These are phyloP conservation scores for Lomographa bimaculata DNA, from an alignment of 2,888 invertebrate species.

Conservation along the genomic window DNA sequence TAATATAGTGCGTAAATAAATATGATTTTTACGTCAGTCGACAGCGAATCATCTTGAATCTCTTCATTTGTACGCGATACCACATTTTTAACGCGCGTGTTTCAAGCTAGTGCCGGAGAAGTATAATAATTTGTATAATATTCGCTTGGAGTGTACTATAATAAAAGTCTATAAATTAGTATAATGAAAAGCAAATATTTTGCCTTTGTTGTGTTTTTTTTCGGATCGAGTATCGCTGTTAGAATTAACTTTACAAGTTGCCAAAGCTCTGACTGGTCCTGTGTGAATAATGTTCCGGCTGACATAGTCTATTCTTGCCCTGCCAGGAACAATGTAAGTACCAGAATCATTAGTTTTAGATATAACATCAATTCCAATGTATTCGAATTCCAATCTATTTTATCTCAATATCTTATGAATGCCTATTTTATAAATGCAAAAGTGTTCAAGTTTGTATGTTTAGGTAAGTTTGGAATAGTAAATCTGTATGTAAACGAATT, in stretches of 20 bases:
- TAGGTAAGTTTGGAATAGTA: too few relatives aligned
- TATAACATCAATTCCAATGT: too few relatives aligned
- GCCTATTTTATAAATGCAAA: too few relatives aligned
- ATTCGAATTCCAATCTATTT: too few relatives aligned
- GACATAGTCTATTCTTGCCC: conserved; percentile 68
- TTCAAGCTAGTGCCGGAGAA: conserved; percentile 23
- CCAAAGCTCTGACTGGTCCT: conserved; percentile 70
- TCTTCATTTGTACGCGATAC: conserved; percentile 49
- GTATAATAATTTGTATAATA: too few relatives aligned
- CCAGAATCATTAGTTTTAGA: too few relatives aligned
- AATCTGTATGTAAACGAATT: too few relatives aligned
- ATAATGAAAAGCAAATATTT: conserved; percentile 23
- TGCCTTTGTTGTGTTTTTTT: conserved; percentile 32
- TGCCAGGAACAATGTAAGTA: conserved; percentile 63
- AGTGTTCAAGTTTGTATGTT: too few relatives aligned
- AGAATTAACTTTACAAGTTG: conserved; percentile 73
- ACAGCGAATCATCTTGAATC: conserved; percentile 53
- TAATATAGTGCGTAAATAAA: too few relatives aligned
- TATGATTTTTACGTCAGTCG: conserved; percentile 43
- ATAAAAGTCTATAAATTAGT: too few relatives aligned
- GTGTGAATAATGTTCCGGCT: conserved; percentile 57
- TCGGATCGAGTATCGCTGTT: conserved; percentile 45
- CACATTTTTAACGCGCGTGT: conserved; percentile 55
- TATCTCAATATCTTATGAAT: too few relatives aligned
- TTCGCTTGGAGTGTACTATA: too few relatives aligned